Conservation (phyloP, 2,888 invertebrate species). For the Cheilosia urbana region DNA sequence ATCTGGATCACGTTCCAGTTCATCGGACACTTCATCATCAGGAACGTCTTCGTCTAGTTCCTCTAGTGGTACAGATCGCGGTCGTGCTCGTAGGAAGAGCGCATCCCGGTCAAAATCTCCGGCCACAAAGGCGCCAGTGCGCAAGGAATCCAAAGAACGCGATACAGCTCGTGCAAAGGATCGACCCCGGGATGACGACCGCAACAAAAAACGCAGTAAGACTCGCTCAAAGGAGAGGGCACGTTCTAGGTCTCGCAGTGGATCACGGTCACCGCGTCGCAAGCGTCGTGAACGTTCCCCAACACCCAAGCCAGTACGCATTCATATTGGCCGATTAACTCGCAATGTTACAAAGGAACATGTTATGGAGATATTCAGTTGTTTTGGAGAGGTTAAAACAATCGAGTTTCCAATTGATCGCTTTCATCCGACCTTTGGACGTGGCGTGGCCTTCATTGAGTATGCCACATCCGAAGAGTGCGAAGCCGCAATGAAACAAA, state of each 20-base stretch:
- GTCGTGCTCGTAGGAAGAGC: conserved; percentile 87
- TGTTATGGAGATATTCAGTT: conserved; percentile 95
- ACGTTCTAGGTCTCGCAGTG: conserved; percentile 87
- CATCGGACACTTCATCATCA: conserved; percentile 86
- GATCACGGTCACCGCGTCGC: conserved; percentile 91
- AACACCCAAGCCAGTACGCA: conserved; percentile 95
- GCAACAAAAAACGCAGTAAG: conserved; percentile 66
- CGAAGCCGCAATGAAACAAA: conserved; percentile 99
- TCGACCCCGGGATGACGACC: conserved; percentile 77
- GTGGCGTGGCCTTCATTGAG: conserved; percentile 98
- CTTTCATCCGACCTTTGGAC: conserved; percentile 93
- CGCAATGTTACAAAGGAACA: conserved; percentile 96
- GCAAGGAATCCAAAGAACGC: conserved; percentile 78
- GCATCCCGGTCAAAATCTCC: conserved; percentile 77
- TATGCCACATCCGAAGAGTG: conserved; percentile 97
- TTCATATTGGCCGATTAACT: conserved; percentile 96
- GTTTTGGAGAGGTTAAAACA: conserved; percentile 92
- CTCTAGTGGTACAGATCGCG: conserved; percentile 87
- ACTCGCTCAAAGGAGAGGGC: conserved; percentile 78
- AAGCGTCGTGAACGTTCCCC: conserved; percentile 93
- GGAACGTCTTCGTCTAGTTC: conserved; percentile 87
- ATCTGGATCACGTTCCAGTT: conserved; percentile 91
- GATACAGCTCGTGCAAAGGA: conserved; percentile 77
- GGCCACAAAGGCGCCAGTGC: conserved; percentile 77
- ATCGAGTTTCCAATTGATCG: conserved; percentile 96